Base-by-base conservation (phyloP, 2,888 invertebrate genomes). In the Scaptomyza polygonia region DNA sequence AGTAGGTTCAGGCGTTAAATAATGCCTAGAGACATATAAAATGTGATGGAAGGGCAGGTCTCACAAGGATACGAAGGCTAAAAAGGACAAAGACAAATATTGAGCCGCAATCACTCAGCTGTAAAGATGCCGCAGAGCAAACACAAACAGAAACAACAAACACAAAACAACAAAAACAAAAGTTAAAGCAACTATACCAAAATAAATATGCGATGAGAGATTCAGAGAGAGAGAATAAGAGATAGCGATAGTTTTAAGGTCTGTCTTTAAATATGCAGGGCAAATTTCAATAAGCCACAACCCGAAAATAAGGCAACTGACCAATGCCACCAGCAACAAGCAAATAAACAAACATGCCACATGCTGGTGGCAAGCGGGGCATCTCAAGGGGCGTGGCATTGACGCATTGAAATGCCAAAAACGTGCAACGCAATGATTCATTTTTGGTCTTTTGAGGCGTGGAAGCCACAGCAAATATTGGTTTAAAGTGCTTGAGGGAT, bases 91-190 rank as follows among this genome's bases (percentile, higher is more conserved):
- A 87, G 75, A 83, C 71, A 86, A 84, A 88, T 80, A 84, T 84
- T 84, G 84, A 65, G 68, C 57, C 67, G 71, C 80, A 88, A 77
- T 86, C 88, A 75, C 67, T 83, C 83, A 80, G 84, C 88, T 88
- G 83, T 83, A 66, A 86, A 86, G 77, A 80, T 80, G 84, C 77
- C 77, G 77, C 86, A 84, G 67, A 67, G 64, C 68, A 86, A 79
- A 82, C 67, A 85, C 47, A 76, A 71, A 62, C 64, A 49, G 44
- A 7, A 64, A 47, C 56, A 77, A 39, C 57, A 45, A 21, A 21
- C 3, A 21, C 25, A 25, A 25, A 25, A 25, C n/a, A n/a, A 39
- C 57, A 45, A 21, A 21, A 21, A 21, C 25, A 25, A 25, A 25
- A 25, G 25, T 25, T 25, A 25, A 25, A 5, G 64, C 82, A 84